Conservation (phyloP, 2,113 vertebrate species). For the Tupaia tana region DNA sequence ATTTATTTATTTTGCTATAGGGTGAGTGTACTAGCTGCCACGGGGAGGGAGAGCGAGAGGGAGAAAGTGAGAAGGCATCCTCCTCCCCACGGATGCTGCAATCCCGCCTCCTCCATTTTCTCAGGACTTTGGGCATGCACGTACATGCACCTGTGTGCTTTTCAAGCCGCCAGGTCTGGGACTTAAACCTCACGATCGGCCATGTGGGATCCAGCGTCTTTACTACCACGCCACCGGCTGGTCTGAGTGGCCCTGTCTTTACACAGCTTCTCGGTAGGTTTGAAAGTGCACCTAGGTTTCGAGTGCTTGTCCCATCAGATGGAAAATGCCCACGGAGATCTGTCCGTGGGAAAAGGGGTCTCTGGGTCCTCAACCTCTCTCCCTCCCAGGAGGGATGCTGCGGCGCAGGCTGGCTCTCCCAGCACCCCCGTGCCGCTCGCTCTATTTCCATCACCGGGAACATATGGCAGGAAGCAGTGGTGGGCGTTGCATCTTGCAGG, state of each 20-base stretch:
- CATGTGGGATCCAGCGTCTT: too few relatives aligned
- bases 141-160: too few relatives aligned
- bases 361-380: background rate
- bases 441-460: slow-evolving; percentile 67
- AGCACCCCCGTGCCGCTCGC: background rate
- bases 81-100: too few relatives aligned
- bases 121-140: too few relatives aligned
- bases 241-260: background rate
- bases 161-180: too few relatives aligned
- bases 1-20: too few relatives aligned
- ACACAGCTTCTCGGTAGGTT: background rate
- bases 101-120: too few relatives aligned
- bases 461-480: slow-evolving; percentile 76
- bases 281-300: background rate
- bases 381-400: background rate
- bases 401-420: background rate
- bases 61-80: too few relatives aligned
- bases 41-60: too few relatives aligned
- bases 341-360: background rate
- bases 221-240: too few relatives aligned
- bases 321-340: background rate
- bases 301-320: background rate
- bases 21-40: too few relatives aligned
- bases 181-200: too few relatives aligned
- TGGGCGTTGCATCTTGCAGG: slow-evolving; percentile 56